Evolutionary conservation across 2,888 invertebrate species (phyloP).

Genomic region (Balanococcus diminutus): DNA sequence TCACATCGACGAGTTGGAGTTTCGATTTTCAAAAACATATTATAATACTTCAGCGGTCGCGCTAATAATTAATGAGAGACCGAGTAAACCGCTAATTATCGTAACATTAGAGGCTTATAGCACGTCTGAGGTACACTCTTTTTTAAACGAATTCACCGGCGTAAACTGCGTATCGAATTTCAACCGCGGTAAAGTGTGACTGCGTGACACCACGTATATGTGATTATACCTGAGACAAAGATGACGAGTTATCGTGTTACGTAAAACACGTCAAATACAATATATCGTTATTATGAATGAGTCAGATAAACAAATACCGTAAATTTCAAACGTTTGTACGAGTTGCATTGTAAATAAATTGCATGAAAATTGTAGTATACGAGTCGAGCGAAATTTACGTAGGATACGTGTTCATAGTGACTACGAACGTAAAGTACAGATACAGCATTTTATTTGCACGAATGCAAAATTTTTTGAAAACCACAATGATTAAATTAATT

Average conservation of each 20-base stretch:
- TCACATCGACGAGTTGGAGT: not conserved
- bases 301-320: not conserved
- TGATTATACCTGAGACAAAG: not conserved
- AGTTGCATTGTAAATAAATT: not conserved
- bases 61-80: not conserved
- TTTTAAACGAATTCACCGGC: not conserved
- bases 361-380: too few species aligned
- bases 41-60: not conserved
- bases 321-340: not conserved
- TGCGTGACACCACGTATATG: constrained; percentile 4
- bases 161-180: constrained; percentile 11
- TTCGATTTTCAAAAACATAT: not conserved
- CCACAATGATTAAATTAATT: too few species aligned
- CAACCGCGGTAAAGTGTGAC: not conserved
- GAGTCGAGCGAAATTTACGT: not conserved
- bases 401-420: too few species aligned
- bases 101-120: not conserved
- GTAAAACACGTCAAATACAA: not conserved
- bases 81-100: not conserved
- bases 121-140: not conserved
- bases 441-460: too few species aligned
- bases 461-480: too few species aligned
- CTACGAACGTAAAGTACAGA: too few species aligned
- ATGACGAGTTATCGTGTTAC: constrained; percentile 16
- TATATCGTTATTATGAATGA: not conserved